Evolutionary conservation across 2,113 vertebrate genomes (phyloP), one percentile per base, ranked within the genome.

Genomic region (Oreochromis tanganicae): DNA sequence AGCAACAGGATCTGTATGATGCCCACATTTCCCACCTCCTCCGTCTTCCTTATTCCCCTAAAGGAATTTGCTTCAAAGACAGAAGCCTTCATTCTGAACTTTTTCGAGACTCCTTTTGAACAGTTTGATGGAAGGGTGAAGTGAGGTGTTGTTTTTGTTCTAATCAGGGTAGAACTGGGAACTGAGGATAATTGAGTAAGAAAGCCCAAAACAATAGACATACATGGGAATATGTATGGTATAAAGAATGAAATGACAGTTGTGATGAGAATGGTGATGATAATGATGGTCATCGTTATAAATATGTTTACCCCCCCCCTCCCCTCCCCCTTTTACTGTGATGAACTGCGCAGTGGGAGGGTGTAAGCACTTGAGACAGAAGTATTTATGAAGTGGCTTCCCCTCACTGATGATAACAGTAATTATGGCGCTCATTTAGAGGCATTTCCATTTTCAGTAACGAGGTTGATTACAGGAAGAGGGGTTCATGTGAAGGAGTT

Each of bases 381-480:
- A 94, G 93, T 92, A 94, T 82, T 66, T 90, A 52, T 94, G 87
- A 89, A 93, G 85, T 85, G 80, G 79, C 85, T 91, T 84, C 87
- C 87, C 56, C 24, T 84, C 87, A 10, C 86, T 92, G 92, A 95
- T 95, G 91, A 95, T 95, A 89, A 93, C 89, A 63, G 66, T 93
- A 92, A 96, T 96, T 94, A 92, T 46, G 52, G 81, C 7, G 21
- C 93, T 94, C 75, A 55, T 94, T 91, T 88, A 29, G 38, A 88
- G 80, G 88, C 91, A 92, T 95, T 87, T 92, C 85, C 84, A 94
- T 94, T 91, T 93, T 94, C 88, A 94, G 94, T 96, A 94, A 92
- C 14, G 63, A 88, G 81, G 88, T 91, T 94, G 66, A 91, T 94
- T 87, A 84, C 81, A 52, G 86, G 82, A 88, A 89, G 87, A 86